Evolutionary conservation across 92 coral and sea anemone species (phyloP), one percentile per base, ranked within the genome.

Genomic region (Parazoanthus swiftii): DNA sequence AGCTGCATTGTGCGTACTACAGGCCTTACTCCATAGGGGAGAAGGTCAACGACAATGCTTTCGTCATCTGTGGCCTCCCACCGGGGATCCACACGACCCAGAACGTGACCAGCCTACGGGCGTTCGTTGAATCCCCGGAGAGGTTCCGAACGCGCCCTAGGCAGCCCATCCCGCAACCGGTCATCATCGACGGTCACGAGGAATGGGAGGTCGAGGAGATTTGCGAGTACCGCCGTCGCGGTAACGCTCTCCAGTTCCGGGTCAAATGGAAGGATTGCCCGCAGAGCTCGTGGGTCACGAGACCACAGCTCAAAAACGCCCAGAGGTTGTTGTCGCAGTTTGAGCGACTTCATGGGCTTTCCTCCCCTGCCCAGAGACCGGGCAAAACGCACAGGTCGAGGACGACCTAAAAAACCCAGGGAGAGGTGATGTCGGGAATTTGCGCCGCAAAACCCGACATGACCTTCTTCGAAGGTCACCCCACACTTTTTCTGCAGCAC

Each of bases 141-240:
- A 56, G 66, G 66, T 56, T 56, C 66, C 66, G 66, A 56, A 56
- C 66, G 66, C 66, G 66, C 66, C 66, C 66, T 56, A 56, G 66
- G 66, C 66, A 56, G 66, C 66, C 66, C 66, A 56, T 56, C 66
- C 66, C 66, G 66, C 66, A 56, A 56, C 66, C 66, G 66, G 66
- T 56, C 66, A 59, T 59, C 67, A 59, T 59, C 67, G 67, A 4
- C 67, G 67, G 67, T 59, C 67, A 59, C 67, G 67, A 59, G 5
- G 67, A 59, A 59, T 59, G 67, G 67, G 67, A 59, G 67, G 67
- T 59, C 1, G 67, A 59, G 67, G 67, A 59, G 67, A 59, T 59
- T 4, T 59, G 67, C 5, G 67, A 59, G 5, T 59, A 59, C 67
- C 67, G 67, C 67, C 67, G 67, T 59, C 67, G 67, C 67, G 67